Evolutionary conservation across 1,140 invertebrate species (phyloP), one percentile per base, ranked within the genome.

Genomic region (Trichonephila inaurata): DNA sequence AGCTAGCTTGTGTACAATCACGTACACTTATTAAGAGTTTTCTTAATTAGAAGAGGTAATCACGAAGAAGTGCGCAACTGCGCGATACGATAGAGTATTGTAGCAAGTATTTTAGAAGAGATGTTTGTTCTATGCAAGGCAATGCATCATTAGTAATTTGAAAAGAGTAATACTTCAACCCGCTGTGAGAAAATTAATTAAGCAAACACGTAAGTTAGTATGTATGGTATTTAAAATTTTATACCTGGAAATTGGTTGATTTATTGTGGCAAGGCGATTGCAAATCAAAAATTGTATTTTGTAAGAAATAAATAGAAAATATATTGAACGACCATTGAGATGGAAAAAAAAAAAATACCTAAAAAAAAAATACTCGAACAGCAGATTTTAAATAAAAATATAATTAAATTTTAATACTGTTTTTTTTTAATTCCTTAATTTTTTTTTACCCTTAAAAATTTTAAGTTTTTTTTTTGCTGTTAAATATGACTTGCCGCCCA

Each of bases 1-100:
- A 83, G 82, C 82, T 83, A 24, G 82, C 19, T 58, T 60, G 51
- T 58, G 82, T 83, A 83, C 82, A 83, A 83, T 83, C 82, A 83
- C 82, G 82, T 60, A 60, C 82, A 24, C 82, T 83, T 83, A 83
- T 51, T 83, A 60, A 83, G 82, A 58, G 28, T 83, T 83, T 83
- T 83, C 51, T 83, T 83, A 83, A 83, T 83, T 83, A 83, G 82
- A 51, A 21, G 24, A 83, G 82, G 82, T 51, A 24, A 60, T 83
- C 82, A 83, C 82, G 82, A 83, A 83, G 82, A 83, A 51, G 72
- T 77, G 72, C 33, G 33, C 33, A 77, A 77, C 33, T 64, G 0
- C 62, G 62, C 62, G 18, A 64, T 21, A 18, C 28, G 28, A 77
- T 77, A 33, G 72, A 12, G 72, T 64, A 64, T 21, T 6, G 62